Base-by-base conservation (phyloP, 2,797 vertebrate genomes). In the Denticeps clupeoides region DNA sequence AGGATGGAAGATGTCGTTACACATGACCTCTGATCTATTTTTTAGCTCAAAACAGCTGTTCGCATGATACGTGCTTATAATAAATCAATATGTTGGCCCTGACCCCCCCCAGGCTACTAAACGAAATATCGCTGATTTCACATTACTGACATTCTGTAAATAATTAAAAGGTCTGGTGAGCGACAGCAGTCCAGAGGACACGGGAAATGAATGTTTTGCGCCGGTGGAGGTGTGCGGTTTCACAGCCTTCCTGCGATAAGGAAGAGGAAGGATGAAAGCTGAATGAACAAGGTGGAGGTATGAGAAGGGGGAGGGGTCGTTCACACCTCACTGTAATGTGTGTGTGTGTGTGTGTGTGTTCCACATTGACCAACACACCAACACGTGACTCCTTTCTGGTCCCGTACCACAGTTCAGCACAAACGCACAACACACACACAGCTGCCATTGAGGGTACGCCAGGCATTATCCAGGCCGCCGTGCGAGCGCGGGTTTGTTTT, bases 1-100 rank as follows among this genome's bases (percentile, higher is more conserved):
- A n/a, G 65, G 55, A 47, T 45, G 64, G 64, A 70, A 67, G 72
- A 67, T 68, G 72, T 79, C 60, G 70, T 70, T 73, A 68, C 47
- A 71, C 74, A 52, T 72, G 74, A 78, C 74, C 75, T 45, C 51
- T 75, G 75, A 75, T 75, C 77, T 70, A 78, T 77, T 75, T 79
- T 75, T 69, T 81, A 75, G 71, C 72, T 69, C 68, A 81, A n/a
- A 79, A 74, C 80, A 82, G 81, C 80, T 82, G 79, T 68, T 75
- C 64, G 56, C 71, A 77, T 78, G 74, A 73, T 74, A 68, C 52
- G 55, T 29, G 40, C 51, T 69, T 67, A 63, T 73, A 72, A 80
- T 80, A 79, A 80, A 78, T 83, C 78, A 73, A 80, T 69, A 55
- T 41, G 60, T 43, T 28, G 55, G 32, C 65, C 46, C 65, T 62